Evolutionary conservation across 2,797 vertebrate genomes (phyloP).

Genomic region (Microctenopoma stevenorrisi): DNA sequence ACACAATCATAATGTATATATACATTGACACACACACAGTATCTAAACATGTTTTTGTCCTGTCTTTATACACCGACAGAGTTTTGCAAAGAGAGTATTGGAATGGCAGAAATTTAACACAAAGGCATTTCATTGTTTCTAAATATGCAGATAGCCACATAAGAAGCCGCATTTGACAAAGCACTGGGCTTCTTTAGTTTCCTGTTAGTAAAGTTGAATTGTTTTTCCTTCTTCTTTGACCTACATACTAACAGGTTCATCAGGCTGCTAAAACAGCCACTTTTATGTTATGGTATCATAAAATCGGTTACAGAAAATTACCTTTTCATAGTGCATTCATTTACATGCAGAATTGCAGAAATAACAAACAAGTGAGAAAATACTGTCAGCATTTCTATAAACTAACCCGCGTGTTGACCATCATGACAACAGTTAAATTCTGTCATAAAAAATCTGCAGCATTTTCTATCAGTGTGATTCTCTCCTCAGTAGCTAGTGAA

Average conservation of each 20-base stretch:
- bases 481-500: constrained; percentile 36
- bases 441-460: constrained; percentile 38
- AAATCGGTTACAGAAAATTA: background rate
- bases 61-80: background rate
- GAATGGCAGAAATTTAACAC: constrained; percentile 7
- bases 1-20: background rate
- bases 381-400: constrained; percentile 13
- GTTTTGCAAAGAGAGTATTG: background rate
- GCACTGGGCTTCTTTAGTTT: constrained; percentile 38
- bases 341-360: background rate
- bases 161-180: constrained; percentile 30
- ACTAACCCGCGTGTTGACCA: constrained; percentile 31
- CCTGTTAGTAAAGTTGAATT: constrained; percentile 35
- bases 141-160: constrained; percentile 9
- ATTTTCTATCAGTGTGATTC: constrained; percentile 20
- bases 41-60: background rate
- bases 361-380: background rate
- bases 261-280: background rate
- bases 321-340: background rate
- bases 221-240: constrained; percentile 51
- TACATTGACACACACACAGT: constrained; percentile 4
- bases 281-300: background rate
- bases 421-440: constrained; percentile 16
- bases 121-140: constrained; percentile 14
- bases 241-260: constrained; percentile 27